A percentile compares a stretch with the other conserved stretches of the same genome.
Conservation (phyloP, 2,113 vertebrate species). For the Alligator sinensis region DNA sequence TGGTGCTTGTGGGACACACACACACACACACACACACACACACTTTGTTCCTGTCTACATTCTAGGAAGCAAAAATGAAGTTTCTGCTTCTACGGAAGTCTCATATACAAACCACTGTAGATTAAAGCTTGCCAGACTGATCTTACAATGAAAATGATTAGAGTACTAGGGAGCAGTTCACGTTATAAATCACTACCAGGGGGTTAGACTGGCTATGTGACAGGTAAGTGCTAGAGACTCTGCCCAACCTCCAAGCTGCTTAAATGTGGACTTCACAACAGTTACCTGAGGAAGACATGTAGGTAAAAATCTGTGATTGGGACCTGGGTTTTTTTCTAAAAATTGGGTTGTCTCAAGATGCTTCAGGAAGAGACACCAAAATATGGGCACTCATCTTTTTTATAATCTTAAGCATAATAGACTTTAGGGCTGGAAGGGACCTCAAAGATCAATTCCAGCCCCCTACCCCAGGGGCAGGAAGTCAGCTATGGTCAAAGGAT, state of each 20-base stretch:
- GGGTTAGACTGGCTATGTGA: background rate
- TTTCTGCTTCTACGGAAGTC: background rate
- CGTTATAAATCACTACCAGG: background rate
- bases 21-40: background rate
- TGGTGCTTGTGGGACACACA: background rate
- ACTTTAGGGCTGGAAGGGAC: too few species aligned
- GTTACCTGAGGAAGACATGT: background rate
- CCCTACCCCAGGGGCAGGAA: too few species aligned
- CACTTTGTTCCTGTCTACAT: background rate
- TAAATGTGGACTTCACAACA: background rate
- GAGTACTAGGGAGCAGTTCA: background rate
- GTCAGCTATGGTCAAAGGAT: too few species aligned
- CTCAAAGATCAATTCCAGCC: too few species aligned
- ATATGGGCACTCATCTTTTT: too few species aligned
- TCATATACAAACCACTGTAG: background rate
- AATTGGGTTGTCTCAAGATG: background rate
- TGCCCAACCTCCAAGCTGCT: background rate
- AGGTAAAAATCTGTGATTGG: background rate
- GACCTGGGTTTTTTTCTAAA: conserved; percentile 19
- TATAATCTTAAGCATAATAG: too few species aligned
- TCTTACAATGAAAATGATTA: background rate
- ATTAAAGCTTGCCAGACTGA: background rate
- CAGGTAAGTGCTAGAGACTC: background rate
- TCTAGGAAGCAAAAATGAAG: background rate
- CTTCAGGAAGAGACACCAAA: too few species aligned